These are phyloP conservation scores for Lipotes vexillifer DNA, from an alignment of 2,113 vertebrate species.

Conservation along the genomic window DNA sequence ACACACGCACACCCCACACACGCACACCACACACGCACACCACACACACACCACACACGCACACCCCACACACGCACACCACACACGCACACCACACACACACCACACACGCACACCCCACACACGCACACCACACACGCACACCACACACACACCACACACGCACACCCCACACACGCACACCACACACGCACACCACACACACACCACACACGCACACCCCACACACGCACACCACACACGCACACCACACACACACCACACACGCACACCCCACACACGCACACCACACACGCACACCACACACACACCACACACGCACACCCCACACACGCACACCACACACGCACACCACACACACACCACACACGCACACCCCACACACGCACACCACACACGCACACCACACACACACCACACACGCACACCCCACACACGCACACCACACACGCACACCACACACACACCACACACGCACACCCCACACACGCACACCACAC, in stretches of 20 bases:
- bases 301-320: background rate
- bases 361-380: accelerated
- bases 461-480: background rate
- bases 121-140: background rate
- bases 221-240: background rate
- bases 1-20: accelerated
- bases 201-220: background rate
- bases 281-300: accelerated
- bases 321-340: background rate
- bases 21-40: accelerated
- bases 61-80: background rate
- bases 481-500: background rate
- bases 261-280: accelerated
- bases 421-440: accelerated
- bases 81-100: accelerated
- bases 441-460: accelerated
- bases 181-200: accelerated
- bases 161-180: accelerated
- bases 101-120: accelerated
- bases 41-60: background rate
- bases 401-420: background rate
- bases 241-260: background rate
- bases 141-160: background rate
- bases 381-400: background rate
- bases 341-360: accelerated